phyloP scores from a whole-genome alignment of 2,888 invertebrate species.

The Homarus gammarus region DNA sequence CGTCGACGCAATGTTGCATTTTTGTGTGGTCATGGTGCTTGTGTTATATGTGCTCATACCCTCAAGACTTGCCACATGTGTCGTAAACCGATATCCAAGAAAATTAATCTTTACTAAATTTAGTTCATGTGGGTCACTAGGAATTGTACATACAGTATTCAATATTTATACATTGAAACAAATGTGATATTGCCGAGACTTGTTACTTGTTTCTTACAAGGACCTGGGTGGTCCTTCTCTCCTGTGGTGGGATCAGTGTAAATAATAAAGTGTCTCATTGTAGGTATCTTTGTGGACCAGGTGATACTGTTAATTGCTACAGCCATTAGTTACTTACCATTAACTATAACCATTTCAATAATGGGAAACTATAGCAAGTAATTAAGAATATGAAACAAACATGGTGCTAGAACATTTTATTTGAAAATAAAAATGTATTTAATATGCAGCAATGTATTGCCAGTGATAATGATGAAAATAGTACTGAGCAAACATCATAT shows the following conservation, averaged over 20 bases:
- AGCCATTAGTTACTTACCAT: background rate
- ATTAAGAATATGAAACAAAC: background rate
- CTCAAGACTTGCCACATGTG: slow-evolving; percentile 93
- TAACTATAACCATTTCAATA: background rate
- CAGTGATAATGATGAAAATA: background rate
- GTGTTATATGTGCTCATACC: slow-evolving; percentile 89
- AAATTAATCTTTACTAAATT: slow-evolving; percentile 83
- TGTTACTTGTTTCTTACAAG: background rate
- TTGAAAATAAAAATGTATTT: background rate
- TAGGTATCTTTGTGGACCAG: background rate
- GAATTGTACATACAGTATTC: background rate
- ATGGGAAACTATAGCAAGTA: background rate
- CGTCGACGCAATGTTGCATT: slow-evolving; percentile 89
- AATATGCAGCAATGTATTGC: background rate
- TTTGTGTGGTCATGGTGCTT: slow-evolving; percentile 92
- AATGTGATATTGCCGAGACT: background rate
- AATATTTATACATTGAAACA: background rate
- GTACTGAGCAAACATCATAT: background rate
- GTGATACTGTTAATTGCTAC: background rate
- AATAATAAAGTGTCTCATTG: background rate
- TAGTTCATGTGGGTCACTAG: background rate
- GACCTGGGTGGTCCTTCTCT: background rate
- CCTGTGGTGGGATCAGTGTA: too few relatives aligned
- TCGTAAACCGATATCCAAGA: slow-evolving; percentile 87
- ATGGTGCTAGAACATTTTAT: background rate